Evolutionary conservation across 2,113 vertebrate species (phyloP).

Genomic region (Illadopsis cleaveri): DNA sequence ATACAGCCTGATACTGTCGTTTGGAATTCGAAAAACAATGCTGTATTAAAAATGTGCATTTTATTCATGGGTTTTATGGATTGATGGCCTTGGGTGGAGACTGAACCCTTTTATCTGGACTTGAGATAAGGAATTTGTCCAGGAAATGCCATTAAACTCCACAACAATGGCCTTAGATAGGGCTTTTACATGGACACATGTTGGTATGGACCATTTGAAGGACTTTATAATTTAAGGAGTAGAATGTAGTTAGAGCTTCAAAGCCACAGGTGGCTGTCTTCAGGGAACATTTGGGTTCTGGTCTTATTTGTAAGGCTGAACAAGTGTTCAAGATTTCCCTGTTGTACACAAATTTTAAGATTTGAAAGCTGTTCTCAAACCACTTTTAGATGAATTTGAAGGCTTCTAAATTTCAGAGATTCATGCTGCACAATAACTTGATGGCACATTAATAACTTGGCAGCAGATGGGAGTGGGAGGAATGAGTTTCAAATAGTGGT

Average conservation of each 20-base stretch:
- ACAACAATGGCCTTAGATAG: neutral
- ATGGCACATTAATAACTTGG: constrained; percentile 45
- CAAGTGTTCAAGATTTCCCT: neutral
- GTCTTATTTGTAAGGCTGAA: neutral
- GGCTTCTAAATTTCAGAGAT: neutral
- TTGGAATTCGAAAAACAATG: neutral
- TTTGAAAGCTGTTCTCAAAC: constrained; percentile 9
- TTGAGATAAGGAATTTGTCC: neutral
- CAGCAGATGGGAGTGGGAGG: constrained; percentile 61
- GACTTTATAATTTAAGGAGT: neutral
- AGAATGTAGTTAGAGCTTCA: neutral
- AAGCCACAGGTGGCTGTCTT: neutral
- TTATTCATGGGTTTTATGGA: neutral
- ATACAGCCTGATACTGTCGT: neutral
- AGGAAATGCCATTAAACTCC: neutral
- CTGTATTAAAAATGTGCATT: neutral
- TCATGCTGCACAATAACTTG: neutral
- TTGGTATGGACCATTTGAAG: neutral
- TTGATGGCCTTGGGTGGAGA: neutral
- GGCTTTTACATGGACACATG: neutral
- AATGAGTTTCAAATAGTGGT: neutral
- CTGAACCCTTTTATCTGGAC: neutral
- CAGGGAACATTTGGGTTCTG: neutral
- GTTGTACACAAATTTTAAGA: neutral
- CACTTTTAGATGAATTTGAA: neutral